Evolutionary conservation across 1,140 invertebrate genomes (phyloP).

Genomic region (Idris sp.): DNA sequence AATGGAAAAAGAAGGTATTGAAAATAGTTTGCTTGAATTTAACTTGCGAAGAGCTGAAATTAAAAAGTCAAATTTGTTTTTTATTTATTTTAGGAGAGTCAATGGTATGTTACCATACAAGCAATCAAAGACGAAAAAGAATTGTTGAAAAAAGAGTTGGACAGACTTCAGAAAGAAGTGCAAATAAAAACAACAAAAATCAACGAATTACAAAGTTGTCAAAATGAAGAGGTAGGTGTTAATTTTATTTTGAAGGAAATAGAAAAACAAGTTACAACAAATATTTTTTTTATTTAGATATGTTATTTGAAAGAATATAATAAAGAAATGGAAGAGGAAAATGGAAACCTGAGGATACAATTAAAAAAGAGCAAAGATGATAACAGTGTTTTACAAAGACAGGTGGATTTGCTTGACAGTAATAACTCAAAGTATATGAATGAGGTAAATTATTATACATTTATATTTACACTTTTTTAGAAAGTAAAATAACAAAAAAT

Average conservation of each 20-base stretch:
- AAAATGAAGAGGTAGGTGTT: slow-evolving; percentile 20
- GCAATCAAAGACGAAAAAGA: slow-evolving; percentile 3
- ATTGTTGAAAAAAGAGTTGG: slow-evolving; percentile 16
- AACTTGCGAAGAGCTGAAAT: too few species aligned
- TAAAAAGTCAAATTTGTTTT: too few species aligned
- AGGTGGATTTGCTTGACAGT: slow-evolving; percentile 66
- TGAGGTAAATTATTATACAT: slow-evolving; percentile 64
- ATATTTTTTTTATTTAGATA: too few species aligned
- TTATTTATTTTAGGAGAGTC: slow-evolving; percentile 26
- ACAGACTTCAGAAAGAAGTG: slow-evolving; percentile 14
- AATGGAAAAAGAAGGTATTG: slow-evolving; percentile 63
- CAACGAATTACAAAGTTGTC: slow-evolving; percentile 15
- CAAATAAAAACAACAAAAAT: slow-evolving; percentile 17
- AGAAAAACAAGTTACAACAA: too few species aligned
- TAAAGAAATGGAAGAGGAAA: slow-evolving; percentile 60
- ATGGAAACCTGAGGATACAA: slow-evolving; percentile 61
- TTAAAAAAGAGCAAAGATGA: slow-evolving; percentile 66
- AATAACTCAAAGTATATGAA: slow-evolving; percentile 66
- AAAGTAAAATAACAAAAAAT: too few species aligned
- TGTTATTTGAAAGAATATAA: slow-evolving; percentile 49
- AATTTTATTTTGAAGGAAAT: too few species aligned
- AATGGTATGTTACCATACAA: slow-evolving; percentile 3
- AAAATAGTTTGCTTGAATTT: not conserved
- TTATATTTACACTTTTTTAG: too few species aligned
- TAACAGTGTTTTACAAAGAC: slow-evolving; percentile 62